A percentile compares a stretch with the other conserved stretches of the same genome.
phyloP scores from a whole-genome alignment of 2,888 invertebrate species.

The Petrophora chlorosata region DNA sequence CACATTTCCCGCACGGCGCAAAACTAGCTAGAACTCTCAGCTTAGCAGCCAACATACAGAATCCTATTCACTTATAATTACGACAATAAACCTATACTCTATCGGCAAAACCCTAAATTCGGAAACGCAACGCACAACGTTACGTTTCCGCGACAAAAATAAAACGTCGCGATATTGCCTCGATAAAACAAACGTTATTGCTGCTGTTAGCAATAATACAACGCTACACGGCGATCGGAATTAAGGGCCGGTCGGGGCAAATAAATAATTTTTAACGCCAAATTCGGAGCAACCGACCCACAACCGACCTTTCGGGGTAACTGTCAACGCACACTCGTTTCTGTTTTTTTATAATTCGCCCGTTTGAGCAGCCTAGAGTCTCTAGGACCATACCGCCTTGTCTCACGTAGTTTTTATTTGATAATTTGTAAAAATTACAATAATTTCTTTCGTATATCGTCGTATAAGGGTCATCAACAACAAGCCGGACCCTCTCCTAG shows the following conservation, averaged over 20 bases:
- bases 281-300: too few relatives aligned
- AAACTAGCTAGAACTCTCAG: too few relatives aligned
- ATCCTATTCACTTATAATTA: conserved; percentile 9
- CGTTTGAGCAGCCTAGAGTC: too few relatives aligned
- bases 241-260: conserved; percentile 23
- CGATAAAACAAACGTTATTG: conserved; percentile 57
- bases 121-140: conserved; percentile 17
- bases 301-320: conserved; percentile 16
- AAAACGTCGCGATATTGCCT: conserved; percentile 48
- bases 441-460: too few relatives aligned
- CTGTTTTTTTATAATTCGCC: background rate
- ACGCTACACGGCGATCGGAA: conserved; percentile 20
- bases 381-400: too few relatives aligned
- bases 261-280: conserved; percentile 30
- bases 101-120: conserved; percentile 18
- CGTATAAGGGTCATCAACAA: too few relatives aligned
- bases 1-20: too few relatives aligned
- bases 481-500: too few relatives aligned
- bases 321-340: conserved; percentile 1
- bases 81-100: conserved; percentile 11
- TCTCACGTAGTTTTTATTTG: too few relatives aligned
- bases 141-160: conserved; percentile 37
- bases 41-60: too few relatives aligned
- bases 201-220: conserved; percentile 46
- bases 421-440: too few relatives aligned